phyloP scores from a whole-genome alignment of 2,113 vertebrate genomes.

The Eretmochelys imbricata region DNA sequence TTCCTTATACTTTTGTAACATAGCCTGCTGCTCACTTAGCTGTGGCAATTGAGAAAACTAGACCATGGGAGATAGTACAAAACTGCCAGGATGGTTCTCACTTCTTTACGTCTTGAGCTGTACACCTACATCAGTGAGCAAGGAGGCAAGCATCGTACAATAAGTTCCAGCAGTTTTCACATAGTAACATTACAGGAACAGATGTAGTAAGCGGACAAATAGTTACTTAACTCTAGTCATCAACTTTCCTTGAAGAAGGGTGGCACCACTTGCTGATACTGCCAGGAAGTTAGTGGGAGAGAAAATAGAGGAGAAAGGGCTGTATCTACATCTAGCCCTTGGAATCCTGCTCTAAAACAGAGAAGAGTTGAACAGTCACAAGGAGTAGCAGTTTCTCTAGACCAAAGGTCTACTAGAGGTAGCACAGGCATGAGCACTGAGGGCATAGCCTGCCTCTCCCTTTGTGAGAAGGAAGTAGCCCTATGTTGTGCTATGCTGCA shows the following conservation, averaged over 20 bases:
- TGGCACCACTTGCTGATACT: not conserved
- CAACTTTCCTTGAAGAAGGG: not conserved
- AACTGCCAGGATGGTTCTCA: not conserved
- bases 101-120: not conserved
- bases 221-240: not conserved
- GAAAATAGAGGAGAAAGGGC: too few species aligned
- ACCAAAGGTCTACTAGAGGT: not conserved
- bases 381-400: not conserved
- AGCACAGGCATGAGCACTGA: not conserved
- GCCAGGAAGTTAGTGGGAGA: too few species aligned
- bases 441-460: not conserved
- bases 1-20: not conserved
- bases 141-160: not conserved
- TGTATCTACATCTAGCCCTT: too few species aligned
- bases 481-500: not conserved
- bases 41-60: not conserved
- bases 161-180: not conserved
- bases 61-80: not conserved
- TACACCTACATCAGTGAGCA: not conserved
- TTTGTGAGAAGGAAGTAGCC: not conserved
- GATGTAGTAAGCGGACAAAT: not conserved
- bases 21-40: not conserved
- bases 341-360: too few species aligned
- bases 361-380: too few species aligned
- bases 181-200: not conserved